phyloP scores from a whole-genome alignment of 2,797 vertebrate species.

The Malacoraja senta region DNA sequence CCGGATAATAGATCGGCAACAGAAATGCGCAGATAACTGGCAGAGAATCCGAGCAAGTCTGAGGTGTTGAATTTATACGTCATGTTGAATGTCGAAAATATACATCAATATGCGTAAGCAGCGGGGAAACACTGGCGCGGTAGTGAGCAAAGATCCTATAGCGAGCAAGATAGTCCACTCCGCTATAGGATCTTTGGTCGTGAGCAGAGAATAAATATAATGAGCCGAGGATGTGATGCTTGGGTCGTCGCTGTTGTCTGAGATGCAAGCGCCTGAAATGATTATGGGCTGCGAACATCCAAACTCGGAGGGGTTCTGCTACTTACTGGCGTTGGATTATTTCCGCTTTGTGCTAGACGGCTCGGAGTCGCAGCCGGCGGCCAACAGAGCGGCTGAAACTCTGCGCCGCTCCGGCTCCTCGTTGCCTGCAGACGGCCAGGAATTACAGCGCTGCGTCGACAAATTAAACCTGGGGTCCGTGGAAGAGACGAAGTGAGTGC shows the following conservation, averaged over 20 bases:
- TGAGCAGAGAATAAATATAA: too few relatives aligned
- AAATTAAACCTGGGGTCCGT: slow-evolving; percentile 49
- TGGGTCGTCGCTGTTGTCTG: too few relatives aligned
- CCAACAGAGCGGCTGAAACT: neutral
- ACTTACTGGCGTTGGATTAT: neutral
- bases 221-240: neutral
- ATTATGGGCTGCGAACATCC: neutral
- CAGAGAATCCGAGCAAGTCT: too few relatives aligned
- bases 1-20: too few relatives aligned
- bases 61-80: too few relatives aligned
- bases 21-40: too few relatives aligned
- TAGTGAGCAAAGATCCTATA: too few relatives aligned
- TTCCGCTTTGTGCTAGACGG: neutral
- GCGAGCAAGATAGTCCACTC: too few relatives aligned
- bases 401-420: neutral
- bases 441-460: slow-evolving; percentile 44
- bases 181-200: too few relatives aligned
- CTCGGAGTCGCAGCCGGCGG: neutral
- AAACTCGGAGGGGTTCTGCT: neutral
- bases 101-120: too few relatives aligned
- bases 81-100: too few relatives aligned
- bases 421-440: neutral
- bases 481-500: slow-evolving; percentile 49
- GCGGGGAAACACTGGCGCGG: neutral
- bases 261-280: too few relatives aligned